phyloP scores from a whole-genome alignment of 2,797 vertebrate genomes.

The Microctenopoma steveboyesi region DNA sequence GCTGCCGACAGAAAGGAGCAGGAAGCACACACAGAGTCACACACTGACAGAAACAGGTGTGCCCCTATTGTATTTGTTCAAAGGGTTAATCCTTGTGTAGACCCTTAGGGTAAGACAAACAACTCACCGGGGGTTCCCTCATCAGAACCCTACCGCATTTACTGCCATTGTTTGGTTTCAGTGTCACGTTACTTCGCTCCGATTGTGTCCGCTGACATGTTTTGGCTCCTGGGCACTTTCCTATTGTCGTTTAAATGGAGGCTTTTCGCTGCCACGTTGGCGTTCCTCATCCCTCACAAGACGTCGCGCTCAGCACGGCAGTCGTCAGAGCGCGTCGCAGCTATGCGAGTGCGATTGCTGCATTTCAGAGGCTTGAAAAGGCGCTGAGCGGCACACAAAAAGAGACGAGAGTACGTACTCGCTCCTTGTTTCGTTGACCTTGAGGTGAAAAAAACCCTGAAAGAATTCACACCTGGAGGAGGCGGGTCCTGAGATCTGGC shows the following conservation, averaged over 20 bases:
- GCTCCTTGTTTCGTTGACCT: constrained; percentile 54
- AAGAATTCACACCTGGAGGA: constrained; percentile 39
- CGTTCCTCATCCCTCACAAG: constrained; percentile 56
- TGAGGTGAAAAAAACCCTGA: constrained; percentile 13
- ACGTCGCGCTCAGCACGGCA: constrained; percentile 43
- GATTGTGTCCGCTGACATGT: constrained; percentile 60
- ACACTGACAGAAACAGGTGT: constrained; percentile 63
- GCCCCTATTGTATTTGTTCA: constrained; percentile 31
- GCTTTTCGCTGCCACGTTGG: constrained; percentile 58
- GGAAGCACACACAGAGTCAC: constrained; percentile 55
- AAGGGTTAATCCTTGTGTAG: constrained; percentile 66
- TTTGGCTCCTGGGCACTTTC: constrained; percentile 44
- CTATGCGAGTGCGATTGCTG: constrained; percentile 69
- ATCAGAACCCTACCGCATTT: constrained; percentile 47
- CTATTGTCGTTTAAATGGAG: constrained; percentile 54
- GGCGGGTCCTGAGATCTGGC: neutral
- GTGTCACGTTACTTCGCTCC: constrained; percentile 56
- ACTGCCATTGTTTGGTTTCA: constrained; percentile 49
- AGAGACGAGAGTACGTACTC: constrained; percentile 12
- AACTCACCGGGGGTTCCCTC: constrained; percentile 55
- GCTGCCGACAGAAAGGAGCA: constrained; percentile 62
- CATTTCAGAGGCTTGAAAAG: constrained; percentile 58
- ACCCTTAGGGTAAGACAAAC: constrained; percentile 29
- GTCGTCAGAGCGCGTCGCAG: constrained; percentile 46
- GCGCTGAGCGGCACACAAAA: constrained; percentile 56